These are phyloP conservation scores for Ectemnius continuus DNA, from an alignment of 2,888 invertebrate genomes.

Conservation along the genomic window DNA sequence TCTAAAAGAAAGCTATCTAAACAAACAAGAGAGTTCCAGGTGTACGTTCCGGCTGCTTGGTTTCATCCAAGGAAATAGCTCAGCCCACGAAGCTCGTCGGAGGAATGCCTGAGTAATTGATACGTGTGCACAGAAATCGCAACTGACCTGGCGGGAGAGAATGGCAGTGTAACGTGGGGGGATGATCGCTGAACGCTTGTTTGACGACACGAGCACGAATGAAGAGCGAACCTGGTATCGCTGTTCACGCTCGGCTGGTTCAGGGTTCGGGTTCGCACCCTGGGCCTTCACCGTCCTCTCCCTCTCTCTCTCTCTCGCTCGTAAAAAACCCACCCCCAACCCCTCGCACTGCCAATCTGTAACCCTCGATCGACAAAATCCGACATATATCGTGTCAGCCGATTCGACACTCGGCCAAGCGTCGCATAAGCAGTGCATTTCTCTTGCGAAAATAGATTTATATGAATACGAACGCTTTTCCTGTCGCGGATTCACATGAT, in stretches of 20 bases:
- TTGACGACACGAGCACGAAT: constrained; percentile 61
- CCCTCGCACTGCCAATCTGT: constrained; percentile 51
- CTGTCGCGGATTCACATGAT: neutral
- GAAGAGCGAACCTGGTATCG: constrained; percentile 72
- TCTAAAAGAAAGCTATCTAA: too few relatives aligned
- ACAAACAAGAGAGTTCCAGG: too few relatives aligned
- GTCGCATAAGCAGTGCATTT: constrained; percentile 51
- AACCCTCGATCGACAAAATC: constrained; percentile 51
- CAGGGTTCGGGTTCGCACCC: constrained; percentile 63
- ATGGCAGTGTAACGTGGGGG: constrained; percentile 49
- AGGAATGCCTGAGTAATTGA: constrained; percentile 66
- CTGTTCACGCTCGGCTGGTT: constrained; percentile 74
- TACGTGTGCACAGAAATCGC: constrained; percentile 66
- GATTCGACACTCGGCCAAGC: constrained; percentile 45
- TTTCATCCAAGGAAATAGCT: constrained; percentile 6
- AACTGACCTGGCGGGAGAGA: constrained; percentile 55
- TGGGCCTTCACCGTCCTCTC: constrained; percentile 50
- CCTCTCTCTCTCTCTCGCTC: constrained; percentile 46
- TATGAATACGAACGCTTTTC: constrained; percentile 23
- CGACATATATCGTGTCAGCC: constrained; percentile 40
- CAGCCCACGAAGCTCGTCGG: constrained; percentile 20
- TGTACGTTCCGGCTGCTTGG: too few relatives aligned
- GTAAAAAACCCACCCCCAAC: constrained; percentile 48
- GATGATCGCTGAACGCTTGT: constrained; percentile 64
- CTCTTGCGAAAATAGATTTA: constrained; percentile 36